Evolutionary conservation across 2,113 vertebrate species (phyloP).

Genomic region (Otus sunia): DNA sequence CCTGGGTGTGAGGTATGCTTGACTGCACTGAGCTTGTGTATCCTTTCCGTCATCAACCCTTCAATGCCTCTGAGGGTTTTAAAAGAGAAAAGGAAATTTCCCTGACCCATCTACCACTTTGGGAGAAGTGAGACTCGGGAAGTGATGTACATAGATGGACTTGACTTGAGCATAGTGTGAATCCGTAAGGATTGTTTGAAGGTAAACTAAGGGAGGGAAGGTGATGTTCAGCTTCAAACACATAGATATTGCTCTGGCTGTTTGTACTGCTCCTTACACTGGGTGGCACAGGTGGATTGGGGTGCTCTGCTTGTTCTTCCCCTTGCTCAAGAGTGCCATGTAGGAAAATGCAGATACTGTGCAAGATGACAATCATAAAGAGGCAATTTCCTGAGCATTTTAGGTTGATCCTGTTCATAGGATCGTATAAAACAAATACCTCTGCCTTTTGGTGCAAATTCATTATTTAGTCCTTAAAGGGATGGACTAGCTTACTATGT

Average conservation of each 20-base stretch:
- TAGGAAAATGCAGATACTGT: not conserved
- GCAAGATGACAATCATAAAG: not conserved
- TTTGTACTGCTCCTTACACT: rapidly evolving
- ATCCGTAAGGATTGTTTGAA: not conserved
- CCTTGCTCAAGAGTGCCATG: not conserved
- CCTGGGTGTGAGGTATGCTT: not conserved
- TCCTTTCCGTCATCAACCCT: not conserved
- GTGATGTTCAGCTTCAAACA: not conserved
- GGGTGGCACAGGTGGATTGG: not conserved
- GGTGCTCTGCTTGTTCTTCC: not conserved
- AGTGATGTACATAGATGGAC: rapidly evolving
- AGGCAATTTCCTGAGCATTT: not conserved
- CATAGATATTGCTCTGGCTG: not conserved
- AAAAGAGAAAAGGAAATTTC: not conserved
- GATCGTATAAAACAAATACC: not conserved
- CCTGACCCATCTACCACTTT: not conserved
- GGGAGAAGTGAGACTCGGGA: not conserved
- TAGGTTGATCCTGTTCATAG: not conserved
- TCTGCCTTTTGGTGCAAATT: not conserved
- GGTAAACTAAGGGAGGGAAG: not conserved
- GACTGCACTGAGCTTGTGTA: not conserved
- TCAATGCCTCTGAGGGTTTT: not conserved
- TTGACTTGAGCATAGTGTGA: rapidly evolving
- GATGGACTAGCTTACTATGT: not conserved
- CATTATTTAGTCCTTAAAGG: not conserved